Base-by-base conservation (phyloP, 2,797 vertebrate species). In the Okamejei kenojei region DNA sequence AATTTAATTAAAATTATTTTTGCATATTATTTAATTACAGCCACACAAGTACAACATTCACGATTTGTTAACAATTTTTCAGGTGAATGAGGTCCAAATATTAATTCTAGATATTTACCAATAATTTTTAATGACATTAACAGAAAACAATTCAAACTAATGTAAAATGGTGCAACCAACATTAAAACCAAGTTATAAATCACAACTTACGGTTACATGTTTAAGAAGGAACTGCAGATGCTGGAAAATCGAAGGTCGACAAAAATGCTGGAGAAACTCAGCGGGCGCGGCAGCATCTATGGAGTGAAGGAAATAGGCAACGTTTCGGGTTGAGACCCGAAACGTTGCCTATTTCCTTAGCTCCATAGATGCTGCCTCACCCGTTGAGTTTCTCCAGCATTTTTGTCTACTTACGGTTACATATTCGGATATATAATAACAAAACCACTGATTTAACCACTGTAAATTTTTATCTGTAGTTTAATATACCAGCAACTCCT, bases 81-180 rank as follows among this genome's bases (percentile, higher is more conserved):
- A 88, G 61, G 61, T 21, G 65, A 63, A 35, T 35, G 63, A 68
- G 61, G 65, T 92, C 45, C 38, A 58, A 38, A 74, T 54, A 54
- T 92, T 92, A 45, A 74, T 90, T 65, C 65, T 65, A 76, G 73
- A 35, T 5, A 92, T 29, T 92, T 35, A 92, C 38, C 45, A 88
- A 84, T 88, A 90, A 92, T 19, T 92, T 58, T 71, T 54, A 91
- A 91, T 45, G 90, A 91, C 7, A 63, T 68, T 32, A 90, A 90
- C 86, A 23, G n/a, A 35, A 73, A 68, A 88, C 38, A 45, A 26
- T 58, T 92, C 38, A 23, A 92, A 92, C 71, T 38, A 54, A 73
- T 9, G 54, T 29, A 86, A 86, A n/a, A 11, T n/a, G 54, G 11
- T 63, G 35, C 21, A 92, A 7, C 21, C 8, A 76, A 38, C 19